phyloP scores from a whole-genome alignment of 2,113 vertebrate species.

The Melanotaenia duboulayi region DNA sequence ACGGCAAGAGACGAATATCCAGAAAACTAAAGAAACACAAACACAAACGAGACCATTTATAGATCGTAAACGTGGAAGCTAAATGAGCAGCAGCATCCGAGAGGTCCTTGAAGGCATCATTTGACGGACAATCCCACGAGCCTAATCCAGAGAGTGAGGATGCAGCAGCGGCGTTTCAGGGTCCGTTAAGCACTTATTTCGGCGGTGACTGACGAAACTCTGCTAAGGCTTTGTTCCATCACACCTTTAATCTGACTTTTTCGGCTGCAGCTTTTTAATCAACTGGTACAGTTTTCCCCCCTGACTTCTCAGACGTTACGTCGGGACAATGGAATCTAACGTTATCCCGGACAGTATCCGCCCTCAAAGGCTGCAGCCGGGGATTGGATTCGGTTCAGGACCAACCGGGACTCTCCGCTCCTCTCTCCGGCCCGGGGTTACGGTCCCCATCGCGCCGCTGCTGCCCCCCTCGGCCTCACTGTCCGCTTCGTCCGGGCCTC shows the following conservation, averaged over 20 bases:
- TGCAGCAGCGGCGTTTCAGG: slow-evolving; percentile 45
- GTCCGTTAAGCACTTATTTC: slow-evolving; percentile 35
- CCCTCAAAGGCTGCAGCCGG: slow-evolving; percentile 88
- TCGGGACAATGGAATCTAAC: slow-evolving; percentile 87
- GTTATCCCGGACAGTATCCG: slow-evolving; percentile 88
- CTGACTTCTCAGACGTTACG: slow-evolving; percentile 56
- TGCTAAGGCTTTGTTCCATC: background rate
- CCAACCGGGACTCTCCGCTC: slow-evolving; percentile 81
- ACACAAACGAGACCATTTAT: too few relatives aligned
- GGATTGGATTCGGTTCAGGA: slow-evolving; percentile 82
- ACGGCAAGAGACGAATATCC: too few relatives aligned
- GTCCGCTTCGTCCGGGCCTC: slow-evolving; percentile 79
- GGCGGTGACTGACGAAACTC: slow-evolving; percentile 47
- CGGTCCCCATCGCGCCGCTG: slow-evolving; percentile 77
- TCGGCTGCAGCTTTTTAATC: slow-evolving; percentile 10
- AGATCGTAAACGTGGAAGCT: background rate
- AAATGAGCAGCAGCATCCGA: slow-evolving; percentile 3
- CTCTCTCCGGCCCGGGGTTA: slow-evolving; percentile 82
- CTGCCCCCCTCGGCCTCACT: slow-evolving; percentile 74
- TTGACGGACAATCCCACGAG: slow-evolving; percentile 67
- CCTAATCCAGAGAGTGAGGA: slow-evolving; percentile 68
- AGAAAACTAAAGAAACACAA: too few relatives aligned
- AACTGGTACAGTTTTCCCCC: background rate
- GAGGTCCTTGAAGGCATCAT: slow-evolving; percentile 33
- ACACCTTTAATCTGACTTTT: background rate